phyloP scores from a whole-genome alignment of 2,113 vertebrate species.

The Brachyhypopomus occidentalis region DNA sequence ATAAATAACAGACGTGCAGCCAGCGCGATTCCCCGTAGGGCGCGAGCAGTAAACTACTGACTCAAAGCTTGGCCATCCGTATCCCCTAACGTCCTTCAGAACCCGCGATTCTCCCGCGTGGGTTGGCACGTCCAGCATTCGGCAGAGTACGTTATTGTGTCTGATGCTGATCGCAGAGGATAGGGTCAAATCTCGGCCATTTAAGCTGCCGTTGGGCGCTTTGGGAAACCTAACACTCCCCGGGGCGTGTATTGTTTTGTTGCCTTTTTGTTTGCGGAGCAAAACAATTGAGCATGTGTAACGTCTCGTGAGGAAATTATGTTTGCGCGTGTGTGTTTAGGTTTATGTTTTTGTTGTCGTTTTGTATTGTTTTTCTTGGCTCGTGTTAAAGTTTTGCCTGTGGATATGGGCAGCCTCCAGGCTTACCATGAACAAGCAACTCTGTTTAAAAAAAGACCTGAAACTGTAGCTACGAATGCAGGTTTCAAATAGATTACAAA shows the following conservation, averaged over 20 bases:
- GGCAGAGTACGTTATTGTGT: neutral
- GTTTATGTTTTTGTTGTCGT: no score
- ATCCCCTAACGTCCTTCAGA: neutral
- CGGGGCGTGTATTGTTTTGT: neutral
- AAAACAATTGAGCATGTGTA: neutral
- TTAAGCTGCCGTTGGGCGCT: neutral
- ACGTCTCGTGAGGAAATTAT: no score
- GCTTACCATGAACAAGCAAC: neutral
- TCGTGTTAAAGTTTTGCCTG: neutral
- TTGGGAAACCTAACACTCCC: neutral
- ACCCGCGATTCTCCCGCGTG: neutral
- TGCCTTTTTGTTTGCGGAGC: neutral
- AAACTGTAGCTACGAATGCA: neutral
- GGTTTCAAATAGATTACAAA: neutral
- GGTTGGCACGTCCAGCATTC: neutral
- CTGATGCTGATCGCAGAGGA: constrained; percentile 11
- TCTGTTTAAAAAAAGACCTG: neutral
- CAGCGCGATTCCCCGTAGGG: neutral
- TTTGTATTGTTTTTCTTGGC: neutral
- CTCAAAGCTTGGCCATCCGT: neutral
- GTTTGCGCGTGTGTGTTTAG: no score
- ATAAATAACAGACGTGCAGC: neutral
- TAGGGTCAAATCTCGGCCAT: neutral
- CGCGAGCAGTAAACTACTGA: neutral
- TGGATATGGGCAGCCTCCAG: neutral